Conservation (phyloP, 1,140 invertebrate genomes). For the Cylas formicarius region DNA sequence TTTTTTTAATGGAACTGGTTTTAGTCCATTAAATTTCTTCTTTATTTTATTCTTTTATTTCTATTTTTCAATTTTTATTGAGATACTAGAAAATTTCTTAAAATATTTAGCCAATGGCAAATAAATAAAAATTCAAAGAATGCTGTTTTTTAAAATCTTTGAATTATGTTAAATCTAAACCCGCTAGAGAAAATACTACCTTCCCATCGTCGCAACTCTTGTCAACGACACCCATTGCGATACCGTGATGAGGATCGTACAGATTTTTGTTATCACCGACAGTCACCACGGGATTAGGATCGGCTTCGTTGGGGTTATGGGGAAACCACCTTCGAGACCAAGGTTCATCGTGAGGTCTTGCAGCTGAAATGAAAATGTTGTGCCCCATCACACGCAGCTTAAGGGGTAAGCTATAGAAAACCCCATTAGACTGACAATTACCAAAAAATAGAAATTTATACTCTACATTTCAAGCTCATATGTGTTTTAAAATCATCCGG, state of each 20-base stretch:
- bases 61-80: too few species aligned
- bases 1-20: constrained; percentile 11
- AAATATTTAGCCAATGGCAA: constrained; percentile 3
- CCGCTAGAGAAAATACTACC: constrained; percentile 48
- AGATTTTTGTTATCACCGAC: constrained; percentile 25
- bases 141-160: constrained; percentile 5
- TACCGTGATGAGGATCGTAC: constrained; percentile 41
- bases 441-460: too few species aligned
- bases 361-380: constrained; percentile 10
- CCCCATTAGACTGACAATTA: too few species aligned
- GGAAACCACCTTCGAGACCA: constrained; percentile 47
- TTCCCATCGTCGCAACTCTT: constrained; percentile 62
- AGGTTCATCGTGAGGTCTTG: constrained; percentile 20
- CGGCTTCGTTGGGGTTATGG: constrained; percentile 32
- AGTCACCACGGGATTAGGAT: constrained; percentile 21
- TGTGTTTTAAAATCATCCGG: too few species aligned
- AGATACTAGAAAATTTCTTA: too few species aligned
- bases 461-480: too few species aligned
- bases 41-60: constrained; percentile 10
- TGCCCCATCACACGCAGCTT: too few species aligned
- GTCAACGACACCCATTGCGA: constrained; percentile 52
- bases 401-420: too few species aligned
- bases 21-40: constrained; percentile 12
- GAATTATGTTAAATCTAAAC: constrained; percentile 6
- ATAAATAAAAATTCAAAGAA: constrained; percentile 14